phyloP scores from a whole-genome alignment of 2,113 vertebrate genomes.

The Aplodontia rufa region DNA sequence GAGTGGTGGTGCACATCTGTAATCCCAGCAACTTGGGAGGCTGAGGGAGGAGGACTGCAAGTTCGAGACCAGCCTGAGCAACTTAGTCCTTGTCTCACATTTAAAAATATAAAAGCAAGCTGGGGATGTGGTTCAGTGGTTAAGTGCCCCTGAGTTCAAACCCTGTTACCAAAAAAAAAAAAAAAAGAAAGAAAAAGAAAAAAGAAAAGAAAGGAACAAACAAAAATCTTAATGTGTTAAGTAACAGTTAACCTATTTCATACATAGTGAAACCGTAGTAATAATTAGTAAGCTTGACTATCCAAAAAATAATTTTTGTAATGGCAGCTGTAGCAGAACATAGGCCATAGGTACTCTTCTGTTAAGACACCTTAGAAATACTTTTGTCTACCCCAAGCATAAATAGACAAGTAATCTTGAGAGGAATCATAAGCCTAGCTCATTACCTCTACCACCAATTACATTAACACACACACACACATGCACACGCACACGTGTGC shows the following conservation, averaged over 20 bases:
- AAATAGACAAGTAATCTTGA: conserved; percentile 11
- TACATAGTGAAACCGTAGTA: conserved; percentile 31
- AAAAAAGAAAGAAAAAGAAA: too few relatives aligned
- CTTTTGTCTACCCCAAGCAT: conserved; percentile 37
- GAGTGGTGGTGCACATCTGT: too few relatives aligned
- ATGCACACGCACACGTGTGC: background rate
- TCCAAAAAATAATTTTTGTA: conserved; percentile 46
- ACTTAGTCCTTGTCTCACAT: too few relatives aligned
- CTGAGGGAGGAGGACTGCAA: too few relatives aligned
- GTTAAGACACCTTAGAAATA: conserved; percentile 47
- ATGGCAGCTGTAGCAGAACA: conserved; percentile 9
- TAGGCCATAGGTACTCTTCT: background rate
- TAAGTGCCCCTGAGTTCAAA: too few relatives aligned
- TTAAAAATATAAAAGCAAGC: too few relatives aligned
- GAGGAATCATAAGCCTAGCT: conserved; percentile 20
- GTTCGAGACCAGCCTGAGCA: too few relatives aligned
- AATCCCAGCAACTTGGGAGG: too few relatives aligned
- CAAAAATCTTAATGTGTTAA: background rate
- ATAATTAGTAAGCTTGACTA: conserved; percentile 41
- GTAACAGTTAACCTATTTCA: conserved; percentile 47
- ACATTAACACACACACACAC: conserved; percentile 6
- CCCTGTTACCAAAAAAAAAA: too few relatives aligned
- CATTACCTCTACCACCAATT: conserved; percentile 18
- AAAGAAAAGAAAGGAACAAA: too few relatives aligned
- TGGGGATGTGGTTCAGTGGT: too few relatives aligned